Conservation (phyloP, 2,113 vertebrate species). For the Tachysurus vachellii region DNA sequence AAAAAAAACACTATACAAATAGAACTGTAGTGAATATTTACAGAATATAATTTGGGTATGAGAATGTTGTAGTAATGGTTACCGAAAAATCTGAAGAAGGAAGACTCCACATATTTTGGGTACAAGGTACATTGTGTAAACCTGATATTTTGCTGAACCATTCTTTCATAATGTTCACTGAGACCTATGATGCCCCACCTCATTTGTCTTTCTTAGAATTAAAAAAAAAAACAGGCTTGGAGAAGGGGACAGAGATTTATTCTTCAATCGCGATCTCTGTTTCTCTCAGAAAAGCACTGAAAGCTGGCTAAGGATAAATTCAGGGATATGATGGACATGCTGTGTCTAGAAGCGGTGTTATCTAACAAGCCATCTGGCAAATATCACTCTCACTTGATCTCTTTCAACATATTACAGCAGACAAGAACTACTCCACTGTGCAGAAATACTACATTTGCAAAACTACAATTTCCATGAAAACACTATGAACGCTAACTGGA, state of each 20-base stretch:
- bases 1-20: background rate
- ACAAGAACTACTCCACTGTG: conserved; percentile 14
- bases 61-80: background rate
- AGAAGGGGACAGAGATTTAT: conserved; percentile 8
- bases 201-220: background rate
- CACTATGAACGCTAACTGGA: background rate
- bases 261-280: background rate
- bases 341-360: conserved; percentile 47
- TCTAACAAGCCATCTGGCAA: conserved; percentile 54
- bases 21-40: background rate
- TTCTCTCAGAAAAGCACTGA: background rate
- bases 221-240: background rate
- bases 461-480: background rate
- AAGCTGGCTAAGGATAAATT: conserved; percentile 24
- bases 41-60: too few species aligned
- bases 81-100: background rate
- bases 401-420: conserved; percentile 31
- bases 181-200: background rate
- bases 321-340: conserved; percentile 35
- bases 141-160: background rate
- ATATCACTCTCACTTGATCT: conserved; percentile 26
- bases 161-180: background rate
- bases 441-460: background rate
- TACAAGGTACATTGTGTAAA: background rate
- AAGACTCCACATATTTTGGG: background rate